Conservation (phyloP, 1,140 invertebrate species). For the Venustaconcha ellipsiformis region DNA sequence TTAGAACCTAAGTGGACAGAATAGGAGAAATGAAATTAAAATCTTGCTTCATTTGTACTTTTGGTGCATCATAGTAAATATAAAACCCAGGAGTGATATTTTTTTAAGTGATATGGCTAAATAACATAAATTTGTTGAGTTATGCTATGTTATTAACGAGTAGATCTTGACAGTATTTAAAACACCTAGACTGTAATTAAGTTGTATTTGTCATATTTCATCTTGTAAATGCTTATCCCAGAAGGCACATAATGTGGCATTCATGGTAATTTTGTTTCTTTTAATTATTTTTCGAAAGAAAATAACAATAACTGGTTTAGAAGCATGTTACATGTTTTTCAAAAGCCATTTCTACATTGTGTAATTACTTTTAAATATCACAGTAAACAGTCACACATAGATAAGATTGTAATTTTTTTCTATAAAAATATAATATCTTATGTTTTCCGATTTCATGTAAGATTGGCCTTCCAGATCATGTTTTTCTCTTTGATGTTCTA, state of each 20-base stretch:
- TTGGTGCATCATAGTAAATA: no score
- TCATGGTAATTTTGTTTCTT: no score
- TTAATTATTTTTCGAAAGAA: no score
- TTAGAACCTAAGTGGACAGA: background rate
- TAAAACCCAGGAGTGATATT: no score
- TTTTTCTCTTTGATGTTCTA: slow-evolving; percentile 54
- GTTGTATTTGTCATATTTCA: no score
- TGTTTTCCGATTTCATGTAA: slow-evolving; percentile 23
- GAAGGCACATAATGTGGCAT: no score
- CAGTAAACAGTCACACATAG: background rate
- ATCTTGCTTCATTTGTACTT: background rate
- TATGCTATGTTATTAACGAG: no score
- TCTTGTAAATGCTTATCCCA: no score
- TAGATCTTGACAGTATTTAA: no score
- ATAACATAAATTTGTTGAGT: no score
- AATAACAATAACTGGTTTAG: background rate
- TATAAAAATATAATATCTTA: background rate
- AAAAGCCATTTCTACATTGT: background rate
- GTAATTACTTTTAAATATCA: background rate
- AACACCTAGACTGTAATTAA: no score
- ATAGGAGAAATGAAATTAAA: background rate
- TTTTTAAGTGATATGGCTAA: no score
- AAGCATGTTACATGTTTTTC: background rate
- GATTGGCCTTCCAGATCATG: slow-evolving; percentile 36
- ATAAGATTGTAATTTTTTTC: background rate